Conservation (phyloP, 2,797 vertebrate genomes). For the Delichon dasypus region DNA sequence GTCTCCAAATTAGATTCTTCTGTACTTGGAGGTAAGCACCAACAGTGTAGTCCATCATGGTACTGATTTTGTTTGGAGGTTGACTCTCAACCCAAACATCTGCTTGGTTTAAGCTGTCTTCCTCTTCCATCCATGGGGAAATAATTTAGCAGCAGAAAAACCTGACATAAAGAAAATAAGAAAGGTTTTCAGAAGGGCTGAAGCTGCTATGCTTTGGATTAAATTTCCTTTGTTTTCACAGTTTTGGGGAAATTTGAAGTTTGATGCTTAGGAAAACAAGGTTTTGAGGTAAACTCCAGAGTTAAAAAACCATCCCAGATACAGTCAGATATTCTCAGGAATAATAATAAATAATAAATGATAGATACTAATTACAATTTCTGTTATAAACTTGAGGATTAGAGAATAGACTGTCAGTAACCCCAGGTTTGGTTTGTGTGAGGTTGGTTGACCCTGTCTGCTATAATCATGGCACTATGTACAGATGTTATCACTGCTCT, state of each 20-base stretch:
- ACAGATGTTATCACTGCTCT: neutral
- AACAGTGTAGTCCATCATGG: neutral
- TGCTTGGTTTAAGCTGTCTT: neutral
- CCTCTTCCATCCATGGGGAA: neutral
- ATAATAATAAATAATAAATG: neutral
- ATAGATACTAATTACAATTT: neutral
- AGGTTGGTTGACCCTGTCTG: neutral
- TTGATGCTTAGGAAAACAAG: neutral
- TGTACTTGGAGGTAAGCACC: neutral
- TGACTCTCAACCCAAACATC: neutral
- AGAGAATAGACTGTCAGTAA: neutral
- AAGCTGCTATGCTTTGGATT: neutral
- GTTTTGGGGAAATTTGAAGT: neutral
- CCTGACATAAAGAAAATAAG: neutral
- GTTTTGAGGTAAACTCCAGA: neutral
- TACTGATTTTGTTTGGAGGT: neutral
- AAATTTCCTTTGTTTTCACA: neutral
- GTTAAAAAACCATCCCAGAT: neutral
- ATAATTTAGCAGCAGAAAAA: neutral
- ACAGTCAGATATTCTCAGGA: neutral
- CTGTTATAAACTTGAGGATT: neutral
- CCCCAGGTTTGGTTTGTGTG: neutral
- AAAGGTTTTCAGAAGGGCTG: neutral
- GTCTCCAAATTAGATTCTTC: neutral
- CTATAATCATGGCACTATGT: neutral